Evolutionary conservation across 2,888 invertebrate genomes (phyloP).

Genomic region (Muscina levida): DNA sequence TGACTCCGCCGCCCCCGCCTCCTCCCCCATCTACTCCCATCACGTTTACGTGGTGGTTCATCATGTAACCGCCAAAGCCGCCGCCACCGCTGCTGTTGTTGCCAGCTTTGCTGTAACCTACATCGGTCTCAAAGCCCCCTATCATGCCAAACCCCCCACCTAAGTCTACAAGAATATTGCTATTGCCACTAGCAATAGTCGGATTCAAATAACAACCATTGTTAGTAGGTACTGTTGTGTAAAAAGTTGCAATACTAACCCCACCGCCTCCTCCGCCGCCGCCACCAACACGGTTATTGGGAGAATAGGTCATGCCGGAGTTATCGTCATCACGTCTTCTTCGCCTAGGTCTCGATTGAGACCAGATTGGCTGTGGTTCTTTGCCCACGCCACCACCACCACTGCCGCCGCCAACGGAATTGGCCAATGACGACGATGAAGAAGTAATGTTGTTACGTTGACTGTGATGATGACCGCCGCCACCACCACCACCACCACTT

Average conservation of each 20-base stretch:
- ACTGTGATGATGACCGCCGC: constrained; percentile 68
- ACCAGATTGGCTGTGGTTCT: constrained; percentile 73
- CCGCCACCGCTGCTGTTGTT: constrained; percentile 65
- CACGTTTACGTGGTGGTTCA: constrained; percentile 56
- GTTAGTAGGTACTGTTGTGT: constrained; percentile 58
- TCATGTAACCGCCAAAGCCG: constrained; percentile 61
- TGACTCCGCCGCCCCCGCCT: constrained; percentile 63
- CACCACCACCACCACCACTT: constrained; percentile 49
- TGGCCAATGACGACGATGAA: constrained; percentile 75
- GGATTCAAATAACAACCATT: constrained; percentile 55
- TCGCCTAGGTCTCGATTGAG: constrained; percentile 74
- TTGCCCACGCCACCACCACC: constrained; percentile 70
- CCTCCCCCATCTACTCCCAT: constrained; percentile 66
- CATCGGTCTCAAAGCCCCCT: constrained; percentile 63
- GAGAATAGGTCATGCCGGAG: constrained; percentile 75
- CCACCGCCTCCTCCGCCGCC: constrained; percentile 64
- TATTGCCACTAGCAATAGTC: constrained; percentile 64
- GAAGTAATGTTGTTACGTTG: constrained; percentile 73
- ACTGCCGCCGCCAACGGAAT: constrained; percentile 70
- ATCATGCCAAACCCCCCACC: constrained; percentile 61
- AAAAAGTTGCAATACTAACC: constrained; percentile 70
- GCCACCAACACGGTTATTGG: constrained; percentile 71
- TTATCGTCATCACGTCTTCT: constrained; percentile 76
- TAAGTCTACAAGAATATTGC: constrained; percentile 54
- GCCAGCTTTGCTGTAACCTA: constrained; percentile 55